Percentiles rank a stretch among this genome's conserved stretches.
These are phyloP conservation scores for Holacanthus passer DNA, from an alignment of 2,113 vertebrate genomes.

Conservation along the genomic window DNA sequence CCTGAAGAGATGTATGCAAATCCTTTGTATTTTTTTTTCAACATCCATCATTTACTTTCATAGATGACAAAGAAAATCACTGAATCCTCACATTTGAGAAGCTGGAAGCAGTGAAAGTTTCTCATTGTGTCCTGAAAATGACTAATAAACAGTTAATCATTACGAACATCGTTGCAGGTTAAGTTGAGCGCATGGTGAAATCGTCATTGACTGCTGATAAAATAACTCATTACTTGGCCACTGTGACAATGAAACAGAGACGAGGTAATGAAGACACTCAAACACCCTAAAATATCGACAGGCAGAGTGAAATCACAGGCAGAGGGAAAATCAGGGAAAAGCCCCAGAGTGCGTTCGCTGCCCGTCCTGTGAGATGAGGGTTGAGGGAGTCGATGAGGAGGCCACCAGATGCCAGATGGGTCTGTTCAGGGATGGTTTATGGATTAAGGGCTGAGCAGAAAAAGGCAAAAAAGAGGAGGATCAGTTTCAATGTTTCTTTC, in stretches of 20 bases:
- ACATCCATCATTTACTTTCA: background rate
- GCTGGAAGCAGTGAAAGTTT: background rate
- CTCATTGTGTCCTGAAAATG: background rate
- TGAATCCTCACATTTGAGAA: background rate
- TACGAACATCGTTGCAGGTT: background rate
- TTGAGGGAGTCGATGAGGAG: slow-evolving; percentile 50
- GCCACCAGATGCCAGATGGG: slow-evolving; percentile 67
- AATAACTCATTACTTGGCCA: slow-evolving; percentile 1
- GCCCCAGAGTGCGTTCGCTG: background rate
- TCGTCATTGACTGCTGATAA: background rate
- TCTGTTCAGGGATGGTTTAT: slow-evolving; percentile 73
- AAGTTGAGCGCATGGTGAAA: background rate
- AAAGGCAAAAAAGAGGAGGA: slow-evolving; percentile 60
- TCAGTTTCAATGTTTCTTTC: slow-evolving; percentile 80
- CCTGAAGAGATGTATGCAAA: background rate
- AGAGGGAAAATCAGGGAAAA: slow-evolving; percentile 19
- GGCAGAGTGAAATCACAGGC: slow-evolving; percentile 65
- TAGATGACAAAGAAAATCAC: background rate
- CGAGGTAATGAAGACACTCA: slow-evolving; percentile 9
- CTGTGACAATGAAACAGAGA: slow-evolving; percentile 4
- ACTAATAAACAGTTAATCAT: too few species aligned
- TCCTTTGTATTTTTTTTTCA: too few species aligned
- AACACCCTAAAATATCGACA: slow-evolving; percentile 37
- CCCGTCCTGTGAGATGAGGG: slow-evolving; percentile 11
- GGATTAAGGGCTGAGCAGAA: slow-evolving; percentile 76